phyloP scores from a whole-genome alignment of 2,113 vertebrate species.

The Pteronura brasiliensis region DNA sequence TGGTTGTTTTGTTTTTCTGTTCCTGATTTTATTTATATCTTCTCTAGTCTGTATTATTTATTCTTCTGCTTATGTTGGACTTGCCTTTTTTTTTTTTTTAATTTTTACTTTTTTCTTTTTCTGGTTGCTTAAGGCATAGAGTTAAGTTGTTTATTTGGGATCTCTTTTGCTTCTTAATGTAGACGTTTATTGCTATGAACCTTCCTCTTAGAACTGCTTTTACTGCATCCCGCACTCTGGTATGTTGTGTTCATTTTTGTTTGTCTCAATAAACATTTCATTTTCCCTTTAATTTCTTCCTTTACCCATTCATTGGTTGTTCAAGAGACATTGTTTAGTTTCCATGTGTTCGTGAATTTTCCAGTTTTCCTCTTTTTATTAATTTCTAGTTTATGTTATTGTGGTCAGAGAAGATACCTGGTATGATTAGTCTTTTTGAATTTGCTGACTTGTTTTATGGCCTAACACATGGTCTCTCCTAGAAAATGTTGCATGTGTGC shows the following conservation, averaged over 20 bases:
- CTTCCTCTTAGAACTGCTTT: not conserved
- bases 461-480: not conserved
- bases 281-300: not conserved
- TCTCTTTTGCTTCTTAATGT: not conserved
- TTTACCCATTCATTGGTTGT: not conserved
- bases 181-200: not conserved
- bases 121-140: not conserved
- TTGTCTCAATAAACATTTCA: not conserved
- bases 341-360: not conserved
- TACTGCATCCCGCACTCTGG: not conserved
- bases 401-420: not conserved
- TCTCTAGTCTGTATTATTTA: not conserved
- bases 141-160: not conserved
- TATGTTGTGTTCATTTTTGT: not conserved
- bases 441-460: not conserved
- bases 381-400: not conserved
- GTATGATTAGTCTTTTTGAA: not conserved
- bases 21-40: not conserved
- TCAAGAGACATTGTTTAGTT: not conserved
- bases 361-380: not conserved
- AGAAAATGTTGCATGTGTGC: not conserved
- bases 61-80: not conserved
- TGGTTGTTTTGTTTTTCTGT: not conserved
- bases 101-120: not conserved
- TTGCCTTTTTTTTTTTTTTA: not conserved